Base-by-base conservation (phyloP, 2,113 vertebrate species). In the Helogale parvula region DNA sequence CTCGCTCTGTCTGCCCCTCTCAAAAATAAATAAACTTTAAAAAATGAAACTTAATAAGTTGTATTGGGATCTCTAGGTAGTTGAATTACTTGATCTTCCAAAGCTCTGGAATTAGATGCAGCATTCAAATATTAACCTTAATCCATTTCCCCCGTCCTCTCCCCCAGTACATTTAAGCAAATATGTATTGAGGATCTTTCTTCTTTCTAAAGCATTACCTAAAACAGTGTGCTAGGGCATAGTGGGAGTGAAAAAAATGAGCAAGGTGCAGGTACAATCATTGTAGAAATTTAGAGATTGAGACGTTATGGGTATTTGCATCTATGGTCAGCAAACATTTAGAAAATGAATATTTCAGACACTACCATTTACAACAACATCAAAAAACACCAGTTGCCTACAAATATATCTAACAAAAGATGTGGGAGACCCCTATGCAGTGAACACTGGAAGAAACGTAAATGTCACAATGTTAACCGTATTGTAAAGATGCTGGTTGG, bases 111-210 rank as follows among this genome's bases (percentile, higher is more conserved):
- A 84, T 83, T 85, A 76, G 63, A 57, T 71, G 13, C 27, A 54
- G 23, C 54, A 27, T 94, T 90, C 80, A 95, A 95, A 89, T 79
- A 60, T 63, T 92, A 90, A 52, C 77, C 57, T 77, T 52, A 81
- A 82, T 91, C 77, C 25, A 77, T 65, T 16, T 52, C 33, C 57
- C 23, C 33, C 11, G 12, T 9, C 52, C 60, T 69, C 50, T 31
- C 6, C 1, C 21, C 31, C n/a, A 29, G 35, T 63, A 29, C 21
- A 16, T 85, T 66, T 23, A 86, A 66, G 33, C 81, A 89, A 63
- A 35, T 10, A 2, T 86, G 14, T 76, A 77, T 47, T 41, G 38
- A 90, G 35, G 1, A 27, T 35, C 27, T 88, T 81, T 63, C 4
- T 23, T 38, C 71, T 72, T 13, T 41, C 45, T 92, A 72, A 88